Percentiles rank a stretch among this genome's conserved stretches.
These are phyloP conservation scores for Triplophysa yarkandensis DNA, from an alignment of 2,797 vertebrate species.

Conservation along the genomic window DNA sequence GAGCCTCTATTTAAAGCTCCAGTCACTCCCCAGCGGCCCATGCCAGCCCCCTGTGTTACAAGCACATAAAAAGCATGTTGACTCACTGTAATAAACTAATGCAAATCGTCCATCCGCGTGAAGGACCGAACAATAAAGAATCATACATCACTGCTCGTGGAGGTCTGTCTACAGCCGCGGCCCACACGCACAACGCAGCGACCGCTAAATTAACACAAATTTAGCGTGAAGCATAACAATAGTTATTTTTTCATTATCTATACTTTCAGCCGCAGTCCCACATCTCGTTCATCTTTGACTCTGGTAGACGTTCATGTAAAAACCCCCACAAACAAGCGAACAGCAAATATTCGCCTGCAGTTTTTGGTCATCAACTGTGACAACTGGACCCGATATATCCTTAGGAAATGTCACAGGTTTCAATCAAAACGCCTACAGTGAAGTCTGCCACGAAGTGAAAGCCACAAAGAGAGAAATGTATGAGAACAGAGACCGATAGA, in stretches of 20 bases:
- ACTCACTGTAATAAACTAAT: constrained; percentile 57
- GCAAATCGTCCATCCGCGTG: constrained; percentile 52
- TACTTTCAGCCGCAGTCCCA: not conserved
- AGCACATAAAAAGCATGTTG: constrained; percentile 57
- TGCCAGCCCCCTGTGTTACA: constrained; percentile 47
- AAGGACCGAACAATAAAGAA: constrained; percentile 51
- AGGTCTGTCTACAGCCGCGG: constrained; percentile 42
- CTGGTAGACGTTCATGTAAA: not conserved
- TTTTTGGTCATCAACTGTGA: constrained; percentile 39
- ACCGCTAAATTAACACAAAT: constrained; percentile 52
- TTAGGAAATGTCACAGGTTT: constrained; percentile 48
- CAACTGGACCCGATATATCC: constrained; percentile 34
- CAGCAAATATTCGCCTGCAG: constrained; percentile 36
- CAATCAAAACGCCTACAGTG: constrained; percentile 34
- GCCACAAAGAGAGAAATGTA: not conserved
- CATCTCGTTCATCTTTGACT: constrained; percentile 18
- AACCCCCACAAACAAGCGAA: constrained; percentile 7
- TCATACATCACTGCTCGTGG: constrained; percentile 55
- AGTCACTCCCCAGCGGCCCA: constrained; percentile 37
- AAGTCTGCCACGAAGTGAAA: constrained; percentile 9
- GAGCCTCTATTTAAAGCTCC: constrained; percentile 49
- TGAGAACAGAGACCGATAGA: no score
- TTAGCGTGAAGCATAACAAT: constrained; percentile 45
- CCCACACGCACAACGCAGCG: constrained; percentile 17
- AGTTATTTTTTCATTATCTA: constrained; percentile 27